Percentiles rank a stretch among this genome's conserved stretches.
phyloP scores from a whole-genome alignment of 2,888 invertebrate genomes.

The Nomada ruficornis region DNA sequence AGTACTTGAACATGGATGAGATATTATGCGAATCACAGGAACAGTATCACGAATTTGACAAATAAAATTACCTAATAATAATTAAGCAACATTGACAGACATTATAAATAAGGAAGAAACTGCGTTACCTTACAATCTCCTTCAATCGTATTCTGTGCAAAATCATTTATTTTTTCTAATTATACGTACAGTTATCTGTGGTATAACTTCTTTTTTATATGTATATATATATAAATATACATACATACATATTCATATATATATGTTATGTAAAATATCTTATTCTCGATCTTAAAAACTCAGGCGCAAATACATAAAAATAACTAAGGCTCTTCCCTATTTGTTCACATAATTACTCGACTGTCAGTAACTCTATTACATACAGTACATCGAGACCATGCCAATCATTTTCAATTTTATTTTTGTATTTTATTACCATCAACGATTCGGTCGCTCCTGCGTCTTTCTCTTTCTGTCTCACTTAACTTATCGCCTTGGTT shows the following conservation, averaged over 20 bases:
- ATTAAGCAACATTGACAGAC: neutral
- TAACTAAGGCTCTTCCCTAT: conserved; percentile 59
- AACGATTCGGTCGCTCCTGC: neutral
- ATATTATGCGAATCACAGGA: conserved; percentile 39
- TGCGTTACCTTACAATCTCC: neutral
- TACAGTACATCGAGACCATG: conserved; percentile 33
- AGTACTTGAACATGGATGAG: conserved; percentile 77
- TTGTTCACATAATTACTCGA: conserved; percentile 47
- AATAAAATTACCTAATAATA: neutral
- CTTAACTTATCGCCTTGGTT: conserved; percentile 9
- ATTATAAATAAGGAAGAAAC: neutral
- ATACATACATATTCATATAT: neutral
- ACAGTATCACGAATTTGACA: neutral
- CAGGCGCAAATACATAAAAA: conserved; percentile 60
- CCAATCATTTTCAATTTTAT: conserved; percentile 12
- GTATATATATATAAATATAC: conserved; percentile 45
- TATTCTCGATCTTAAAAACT: conserved; percentile 66
- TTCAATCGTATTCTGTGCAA: conserved; percentile 70
- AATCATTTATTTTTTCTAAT: conserved; percentile 75
- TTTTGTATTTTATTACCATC: conserved; percentile 7
- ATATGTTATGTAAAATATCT: conserved; percentile 67
- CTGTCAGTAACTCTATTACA: conserved; percentile 50
- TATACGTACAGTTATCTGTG: conserved; percentile 77
- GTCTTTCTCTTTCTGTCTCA: neutral
- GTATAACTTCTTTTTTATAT: conserved; percentile 70